Evolutionary conservation across 92 coral and sea anemone genomes (phyloP), one percentile per base, ranked within the genome.

Genomic region (Heteractis magnifica): DNA sequence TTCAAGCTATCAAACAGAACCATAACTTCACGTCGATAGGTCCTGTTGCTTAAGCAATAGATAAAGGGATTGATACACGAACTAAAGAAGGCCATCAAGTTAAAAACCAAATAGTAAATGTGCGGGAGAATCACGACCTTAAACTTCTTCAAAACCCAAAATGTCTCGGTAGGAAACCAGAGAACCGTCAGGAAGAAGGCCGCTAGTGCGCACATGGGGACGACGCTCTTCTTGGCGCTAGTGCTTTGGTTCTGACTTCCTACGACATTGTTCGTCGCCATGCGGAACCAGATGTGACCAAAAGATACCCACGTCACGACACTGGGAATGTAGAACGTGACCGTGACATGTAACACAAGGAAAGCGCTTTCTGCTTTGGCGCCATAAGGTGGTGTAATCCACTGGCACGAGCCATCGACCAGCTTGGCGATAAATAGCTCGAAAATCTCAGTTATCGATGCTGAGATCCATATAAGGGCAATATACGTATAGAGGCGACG

Each of bases 151-250:
- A 89, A 75, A 19, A 89, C 80, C 82, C 84, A 89, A 34, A 89
- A 85, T 34, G 85, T 80, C 79, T 89, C 89, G 10, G 89, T 83
- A 14, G 96, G 98, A 70, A 94, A 86, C 98, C 98, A 94, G 64
- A 92, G 89, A 48, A 92, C 70, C 0, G 95, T 94, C 10, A 94
- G 79, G 26, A 92, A 77, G 21, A 90, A 76, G 15, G 98, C 93
- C 1, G 94, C 94, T n/a, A 93, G 14, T 5, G 87, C 90, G 81
- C 95, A 92, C 88, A 90, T 92, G 52, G 88, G 89, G 16, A 92
- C 87, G 4, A 92, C 91, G 41, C 86, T 86, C 55, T 72, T 89
- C 73, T 71, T 84, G 48, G 92, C 92, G 10, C 49, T 49, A 16
- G 82, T 74, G 75, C 90, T 86, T 13, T 86, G 84, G 26, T 65